These are phyloP conservation scores for Hippopotamus amphibius DNA, from an alignment of 2,113 vertebrate genomes.

Conservation along the genomic window DNA sequence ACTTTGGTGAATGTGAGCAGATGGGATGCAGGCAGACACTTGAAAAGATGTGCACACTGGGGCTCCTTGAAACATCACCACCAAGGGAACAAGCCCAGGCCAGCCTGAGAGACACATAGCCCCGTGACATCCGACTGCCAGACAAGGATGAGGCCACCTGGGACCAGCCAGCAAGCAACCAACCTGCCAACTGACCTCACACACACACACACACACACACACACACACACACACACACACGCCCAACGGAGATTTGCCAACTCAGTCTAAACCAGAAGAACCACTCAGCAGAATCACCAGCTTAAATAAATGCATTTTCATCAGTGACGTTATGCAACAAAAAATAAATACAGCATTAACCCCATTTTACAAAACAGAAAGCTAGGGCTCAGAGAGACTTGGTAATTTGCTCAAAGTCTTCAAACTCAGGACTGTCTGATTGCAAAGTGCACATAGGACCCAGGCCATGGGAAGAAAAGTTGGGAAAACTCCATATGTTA, in stretches of 20 bases:
- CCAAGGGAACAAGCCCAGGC: neutral
- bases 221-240: neutral
- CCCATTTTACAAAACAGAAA: conserved; percentile 22
- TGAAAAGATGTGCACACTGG: neutral
- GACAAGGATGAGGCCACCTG: neutral
- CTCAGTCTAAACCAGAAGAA: neutral
- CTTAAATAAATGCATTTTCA: neutral
- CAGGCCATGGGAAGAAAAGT: neutral
- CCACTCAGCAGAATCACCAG: neutral
- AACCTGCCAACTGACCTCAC: neutral
- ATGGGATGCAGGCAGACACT: neutral
- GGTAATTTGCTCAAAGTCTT: neutral
- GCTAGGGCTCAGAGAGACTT: neutral
- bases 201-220: neutral
- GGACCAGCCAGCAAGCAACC: neutral
- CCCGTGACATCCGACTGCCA: too few relatives aligned
- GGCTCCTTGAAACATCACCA: neutral
- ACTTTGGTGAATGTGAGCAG: neutral
- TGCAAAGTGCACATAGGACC: neutral
- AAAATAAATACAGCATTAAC: neutral
- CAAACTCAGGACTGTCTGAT: neutral
- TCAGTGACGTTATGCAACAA: neutral
- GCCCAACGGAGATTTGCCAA: neutral
- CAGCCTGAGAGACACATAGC: neutral
- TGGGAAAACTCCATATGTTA: neutral